Evolutionary conservation across 2,797 vertebrate species (phyloP), one percentile per base, ranked within the genome.

Genomic region (Oreonectes daqikongensis): DNA sequence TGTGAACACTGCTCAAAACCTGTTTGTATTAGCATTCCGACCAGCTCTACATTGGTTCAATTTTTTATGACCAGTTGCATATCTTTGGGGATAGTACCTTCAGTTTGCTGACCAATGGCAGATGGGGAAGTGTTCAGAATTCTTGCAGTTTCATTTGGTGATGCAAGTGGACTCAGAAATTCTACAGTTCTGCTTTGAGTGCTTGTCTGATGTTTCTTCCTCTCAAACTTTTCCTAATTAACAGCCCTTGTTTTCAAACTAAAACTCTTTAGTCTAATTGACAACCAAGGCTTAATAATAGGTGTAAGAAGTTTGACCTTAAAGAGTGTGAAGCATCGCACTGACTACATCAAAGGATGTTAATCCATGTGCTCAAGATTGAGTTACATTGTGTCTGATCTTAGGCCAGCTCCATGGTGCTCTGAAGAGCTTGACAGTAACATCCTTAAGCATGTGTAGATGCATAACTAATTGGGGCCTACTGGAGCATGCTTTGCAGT

Each of bases 241-340:
- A 12, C n/a, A 55, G 32, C 32, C 32, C 61, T 68, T 53, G 38
- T 69, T 79, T 30, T 38, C 38, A 26, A 48, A 55, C 28, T 63
- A 75, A 75, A 26, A 28, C 24, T 60, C 18, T 72, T 5, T n/a
- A 44, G 42, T 68, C 55, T 78, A 72, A 78, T 61, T 77, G 76
- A 79, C 68, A 70, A 44, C 28, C 18, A 66, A 68, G 32, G 69
- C 72, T 78, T 28, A 28, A 24, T 77, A 52, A 53, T 72, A 40
- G 46, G 35, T 35, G 35, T 35, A 35, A 9, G 9, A 10, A 65
- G n/a, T 79, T 63, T 79, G 74, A 83, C 74, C 70, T 79, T 81
- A 79, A 30, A 69, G 10, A 14, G 40, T 2, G 40, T 42, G 10
- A 42, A 12, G 40, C 10, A 35, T 2, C 9, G 9, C 35, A 42